Evolutionary conservation across 2,113 vertebrate species (phyloP).

Genomic region (Gobiocypris rarus): DNA sequence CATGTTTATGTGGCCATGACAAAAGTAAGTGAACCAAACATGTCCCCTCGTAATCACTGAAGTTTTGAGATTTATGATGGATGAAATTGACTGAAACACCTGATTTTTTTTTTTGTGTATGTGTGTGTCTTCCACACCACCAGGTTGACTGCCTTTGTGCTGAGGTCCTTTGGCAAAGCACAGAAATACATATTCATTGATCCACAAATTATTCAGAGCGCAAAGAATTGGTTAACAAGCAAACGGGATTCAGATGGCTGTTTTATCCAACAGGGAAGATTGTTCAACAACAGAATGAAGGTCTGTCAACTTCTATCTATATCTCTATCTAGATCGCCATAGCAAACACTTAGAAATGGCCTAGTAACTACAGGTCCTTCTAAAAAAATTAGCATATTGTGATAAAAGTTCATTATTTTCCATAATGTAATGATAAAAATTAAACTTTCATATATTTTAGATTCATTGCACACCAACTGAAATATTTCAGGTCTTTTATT

Average conservation of each 20-base stretch:
- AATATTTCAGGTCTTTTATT: no score
- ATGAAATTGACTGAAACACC: not conserved
- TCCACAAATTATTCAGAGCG: slow-evolving; percentile 41
- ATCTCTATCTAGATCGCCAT: not conserved
- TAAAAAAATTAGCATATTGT: no score
- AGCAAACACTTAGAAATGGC: not conserved
- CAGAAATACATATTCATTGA: slow-evolving; percentile 73
- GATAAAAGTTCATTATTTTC: no score
- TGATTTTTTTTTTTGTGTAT: not conserved
- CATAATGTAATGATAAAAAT: no score
- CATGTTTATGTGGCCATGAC: no score
- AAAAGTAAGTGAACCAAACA: no score
- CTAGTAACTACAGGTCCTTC: no score
- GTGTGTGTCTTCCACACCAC: not conserved
- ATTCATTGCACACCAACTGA: no score
- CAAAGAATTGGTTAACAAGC: slow-evolving; percentile 72
- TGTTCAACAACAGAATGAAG: slow-evolving; percentile 83
- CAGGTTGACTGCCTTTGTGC: slow-evolving; percentile 85
- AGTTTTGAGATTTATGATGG: not conserved
- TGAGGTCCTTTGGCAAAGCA: slow-evolving; percentile 76
- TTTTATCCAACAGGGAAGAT: slow-evolving; percentile 73
- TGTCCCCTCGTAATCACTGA: no score
- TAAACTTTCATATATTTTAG: no score
- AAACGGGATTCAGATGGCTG: slow-evolving; percentile 77
- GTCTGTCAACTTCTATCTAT: slow-evolving; percentile 56